phyloP scores from a whole-genome alignment of 2,113 vertebrate species.

The Drymodes brunneopygia region DNA sequence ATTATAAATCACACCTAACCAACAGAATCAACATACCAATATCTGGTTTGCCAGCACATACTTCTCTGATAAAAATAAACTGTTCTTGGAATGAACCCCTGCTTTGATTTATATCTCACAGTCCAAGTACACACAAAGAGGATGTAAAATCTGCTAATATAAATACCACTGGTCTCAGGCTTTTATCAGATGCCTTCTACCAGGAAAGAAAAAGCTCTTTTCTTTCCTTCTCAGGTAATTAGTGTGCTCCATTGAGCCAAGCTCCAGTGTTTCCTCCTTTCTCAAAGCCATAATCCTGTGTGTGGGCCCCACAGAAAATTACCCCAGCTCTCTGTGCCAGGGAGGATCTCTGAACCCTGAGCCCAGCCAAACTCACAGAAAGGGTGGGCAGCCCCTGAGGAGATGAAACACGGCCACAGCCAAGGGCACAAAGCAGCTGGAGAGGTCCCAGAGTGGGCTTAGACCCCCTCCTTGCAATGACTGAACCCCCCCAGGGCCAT shows the following conservation, averaged over 20 bases:
- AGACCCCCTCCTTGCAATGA: rapidly evolving
- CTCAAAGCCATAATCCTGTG: constrained; percentile 24
- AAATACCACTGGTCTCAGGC: constrained; percentile 34
- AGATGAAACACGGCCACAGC: rapidly evolving
- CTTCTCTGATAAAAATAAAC: constrained; percentile 61
- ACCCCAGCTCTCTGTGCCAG: not conserved
- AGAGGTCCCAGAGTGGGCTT: not conserved
- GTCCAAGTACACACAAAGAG: constrained; percentile 41
- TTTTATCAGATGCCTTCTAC: constrained; percentile 48
- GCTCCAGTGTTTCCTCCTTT: not conserved
- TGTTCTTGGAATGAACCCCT: constrained; percentile 52
- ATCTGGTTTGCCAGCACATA: constrained; percentile 20
- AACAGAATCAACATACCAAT: not conserved
- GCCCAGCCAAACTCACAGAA: not conserved
- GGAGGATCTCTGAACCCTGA: not conserved
- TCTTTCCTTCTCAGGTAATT: constrained; percentile 19
- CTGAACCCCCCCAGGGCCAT: not conserved
- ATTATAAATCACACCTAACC: constrained; percentile 9
- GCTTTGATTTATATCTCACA: constrained; percentile 41
- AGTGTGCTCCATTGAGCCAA: not conserved
- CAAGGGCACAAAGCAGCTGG: not conserved
- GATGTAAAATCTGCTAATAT: constrained; percentile 49
- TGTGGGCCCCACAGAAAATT: constrained; percentile 5
- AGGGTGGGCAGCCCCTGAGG: not conserved
- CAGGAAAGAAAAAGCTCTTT: constrained; percentile 5